Conservation (phyloP, 2,113 vertebrate genomes). For the Coryphaenoides rupestris region DNA sequence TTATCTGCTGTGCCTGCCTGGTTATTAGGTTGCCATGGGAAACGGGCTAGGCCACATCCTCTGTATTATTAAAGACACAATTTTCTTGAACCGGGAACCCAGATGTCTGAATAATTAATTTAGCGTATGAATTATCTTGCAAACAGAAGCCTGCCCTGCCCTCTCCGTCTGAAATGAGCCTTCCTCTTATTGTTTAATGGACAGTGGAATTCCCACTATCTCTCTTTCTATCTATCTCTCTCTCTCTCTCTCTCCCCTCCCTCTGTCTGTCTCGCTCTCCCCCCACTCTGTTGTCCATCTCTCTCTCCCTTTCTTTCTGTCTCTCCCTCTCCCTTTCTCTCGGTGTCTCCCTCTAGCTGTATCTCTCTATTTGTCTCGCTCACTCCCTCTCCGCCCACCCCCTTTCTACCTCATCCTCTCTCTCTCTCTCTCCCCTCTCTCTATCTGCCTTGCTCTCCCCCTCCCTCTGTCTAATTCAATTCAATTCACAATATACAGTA, state of each 20-base stretch:
- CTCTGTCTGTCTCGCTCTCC: neutral
- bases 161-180: slow-evolving; percentile 56
- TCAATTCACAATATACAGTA: no score
- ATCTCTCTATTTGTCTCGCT: no score
- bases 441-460: no score
- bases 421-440: slow-evolving; percentile 7
- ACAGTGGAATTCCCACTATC: slow-evolving; percentile 64
- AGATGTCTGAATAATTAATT: slow-evolving; percentile 82
- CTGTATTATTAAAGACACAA: slow-evolving; percentile 78
- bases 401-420: neutral
- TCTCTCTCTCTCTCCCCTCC: no score
- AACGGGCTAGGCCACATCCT: slow-evolving; percentile 70
- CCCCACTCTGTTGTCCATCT: no score
- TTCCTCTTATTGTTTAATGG: slow-evolving; percentile 71
- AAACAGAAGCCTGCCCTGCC: slow-evolving; percentile 57
- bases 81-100: slow-evolving; percentile 76
- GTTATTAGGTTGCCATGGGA: slow-evolving; percentile 81
- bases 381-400: neutral
- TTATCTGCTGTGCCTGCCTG: slow-evolving; percentile 73
- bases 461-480: no score
- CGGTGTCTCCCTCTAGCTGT: no score
- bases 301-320: no score
- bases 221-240: neutral
- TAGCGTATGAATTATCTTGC: slow-evolving; percentile 74
- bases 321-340: no score